These are phyloP conservation scores for Limnodromus scolopaceus DNA, from an alignment of 2,797 vertebrate species.

Conservation along the genomic window DNA sequence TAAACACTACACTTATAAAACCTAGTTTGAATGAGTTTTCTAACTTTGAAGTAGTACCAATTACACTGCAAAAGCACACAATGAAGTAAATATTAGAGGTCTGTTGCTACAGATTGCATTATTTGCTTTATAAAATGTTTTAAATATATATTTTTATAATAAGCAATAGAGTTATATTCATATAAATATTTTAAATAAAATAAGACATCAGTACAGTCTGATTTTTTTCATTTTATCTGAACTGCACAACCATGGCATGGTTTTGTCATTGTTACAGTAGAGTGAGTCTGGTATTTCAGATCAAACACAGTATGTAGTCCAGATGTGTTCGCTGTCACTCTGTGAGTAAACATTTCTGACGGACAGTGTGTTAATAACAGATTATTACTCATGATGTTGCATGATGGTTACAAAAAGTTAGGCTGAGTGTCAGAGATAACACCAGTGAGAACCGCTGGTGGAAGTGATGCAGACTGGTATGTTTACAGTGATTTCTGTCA, in stretches of 20 bases:
- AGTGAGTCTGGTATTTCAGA: conserved; percentile 69
- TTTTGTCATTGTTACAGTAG: conserved; percentile 59
- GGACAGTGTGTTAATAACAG: conserved; percentile 73
- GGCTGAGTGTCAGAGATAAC: conserved; percentile 55
- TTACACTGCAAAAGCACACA: background rate
- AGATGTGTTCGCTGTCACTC: conserved; percentile 71
- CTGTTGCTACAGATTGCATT: background rate
- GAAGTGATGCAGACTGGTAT: conserved; percentile 25
- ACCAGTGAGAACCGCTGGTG: conserved; percentile 21
- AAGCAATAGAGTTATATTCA: background rate
- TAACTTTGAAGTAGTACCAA: background rate
- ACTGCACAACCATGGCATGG: conserved; percentile 33
- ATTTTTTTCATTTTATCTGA: conserved; percentile 28
- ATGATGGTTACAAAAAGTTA: conserved; percentile 49
- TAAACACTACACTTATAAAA: background rate
- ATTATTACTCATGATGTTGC: conserved; percentile 58
- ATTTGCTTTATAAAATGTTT: background rate
- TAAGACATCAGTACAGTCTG: background rate
- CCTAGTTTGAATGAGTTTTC: background rate
- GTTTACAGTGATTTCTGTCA: conserved; percentile 16
- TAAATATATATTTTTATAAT: background rate
- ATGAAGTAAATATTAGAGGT: background rate
- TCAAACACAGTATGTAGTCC: conserved; percentile 67
- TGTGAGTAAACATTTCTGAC: conserved; percentile 73
- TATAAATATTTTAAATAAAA: background rate